phyloP scores from a whole-genome alignment of 2,888 invertebrate species.

The Lypha dubia region DNA sequence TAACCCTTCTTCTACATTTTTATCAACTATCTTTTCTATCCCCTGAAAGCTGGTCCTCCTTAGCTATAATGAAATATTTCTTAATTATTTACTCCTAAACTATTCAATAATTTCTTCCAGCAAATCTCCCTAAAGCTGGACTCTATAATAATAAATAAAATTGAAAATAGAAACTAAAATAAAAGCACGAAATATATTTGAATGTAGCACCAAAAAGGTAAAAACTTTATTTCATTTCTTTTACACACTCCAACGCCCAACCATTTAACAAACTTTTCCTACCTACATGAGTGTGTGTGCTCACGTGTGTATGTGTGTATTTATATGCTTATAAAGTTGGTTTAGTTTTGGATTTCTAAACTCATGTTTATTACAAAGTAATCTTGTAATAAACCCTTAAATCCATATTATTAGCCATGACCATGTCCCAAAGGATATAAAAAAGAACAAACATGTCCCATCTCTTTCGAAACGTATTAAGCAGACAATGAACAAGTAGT shows the following conservation, averaged over 20 bases:
- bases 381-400: slow-evolving; percentile 67
- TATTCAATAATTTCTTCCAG: slow-evolving; percentile 28
- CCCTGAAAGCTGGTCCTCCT: too few relatives aligned
- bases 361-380: slow-evolving; percentile 70
- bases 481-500: slow-evolving; percentile 54
- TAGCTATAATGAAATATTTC: neutral
- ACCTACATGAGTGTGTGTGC: neutral
- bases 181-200: slow-evolving; percentile 3
- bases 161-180: slow-evolving; percentile 18
- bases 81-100: neutral
- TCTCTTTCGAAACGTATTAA: neutral
- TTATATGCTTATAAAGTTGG: neutral
- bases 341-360: slow-evolving; percentile 45
- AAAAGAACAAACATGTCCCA: slow-evolving; percentile 31
- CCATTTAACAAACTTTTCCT: neutral
- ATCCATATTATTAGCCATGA: slow-evolving; percentile 67
- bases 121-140: slow-evolving; percentile 36
- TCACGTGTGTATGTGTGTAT: neutral
- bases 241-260: neutral
- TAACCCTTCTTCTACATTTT: too few relatives aligned
- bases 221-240: neutral
- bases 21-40: too few relatives aligned
- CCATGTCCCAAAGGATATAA: slow-evolving; percentile 60
- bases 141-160: slow-evolving; percentile 31
- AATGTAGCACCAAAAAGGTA: too few relatives aligned